phyloP scores from a whole-genome alignment of 2,113 vertebrate genomes.

The Tragelaphus scriptus region DNA sequence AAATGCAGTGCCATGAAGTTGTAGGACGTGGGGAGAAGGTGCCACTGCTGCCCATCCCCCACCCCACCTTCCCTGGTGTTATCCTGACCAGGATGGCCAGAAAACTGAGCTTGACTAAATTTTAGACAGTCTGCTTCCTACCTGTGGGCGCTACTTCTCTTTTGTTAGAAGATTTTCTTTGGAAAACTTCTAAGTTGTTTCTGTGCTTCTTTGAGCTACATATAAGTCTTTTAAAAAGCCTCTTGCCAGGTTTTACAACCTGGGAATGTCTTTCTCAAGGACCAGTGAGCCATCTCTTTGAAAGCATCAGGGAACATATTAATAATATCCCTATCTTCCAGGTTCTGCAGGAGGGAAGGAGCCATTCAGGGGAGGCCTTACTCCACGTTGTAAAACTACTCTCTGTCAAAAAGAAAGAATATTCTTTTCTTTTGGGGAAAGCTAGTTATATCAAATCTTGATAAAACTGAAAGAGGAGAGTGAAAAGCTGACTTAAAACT shows the following conservation, averaged over 20 bases:
- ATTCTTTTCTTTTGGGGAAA: background rate
- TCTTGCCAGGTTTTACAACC: background rate
- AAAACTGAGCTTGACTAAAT: background rate
- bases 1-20: background rate
- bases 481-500: background rate
- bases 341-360: background rate
- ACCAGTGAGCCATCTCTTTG: background rate
- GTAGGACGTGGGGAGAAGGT: background rate
- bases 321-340: background rate
- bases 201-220: background rate
- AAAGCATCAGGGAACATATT: background rate
- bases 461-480: background rate
- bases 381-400: background rate
- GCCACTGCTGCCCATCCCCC: background rate
- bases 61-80: background rate
- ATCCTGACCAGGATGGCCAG: background rate
- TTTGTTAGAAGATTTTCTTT: background rate
- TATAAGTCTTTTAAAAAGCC: background rate
- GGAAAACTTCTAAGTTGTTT: background rate
- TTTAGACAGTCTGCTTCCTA: background rate
- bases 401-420: background rate
- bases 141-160: background rate
- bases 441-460: background rate
- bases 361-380: background rate
- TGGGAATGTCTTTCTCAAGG: background rate